A percentile compares a stretch with the other conserved stretches of the same genome.
These are phyloP conservation scores for Nicator chloris DNA, from an alignment of 2,113 vertebrate species.

Conservation along the genomic window DNA sequence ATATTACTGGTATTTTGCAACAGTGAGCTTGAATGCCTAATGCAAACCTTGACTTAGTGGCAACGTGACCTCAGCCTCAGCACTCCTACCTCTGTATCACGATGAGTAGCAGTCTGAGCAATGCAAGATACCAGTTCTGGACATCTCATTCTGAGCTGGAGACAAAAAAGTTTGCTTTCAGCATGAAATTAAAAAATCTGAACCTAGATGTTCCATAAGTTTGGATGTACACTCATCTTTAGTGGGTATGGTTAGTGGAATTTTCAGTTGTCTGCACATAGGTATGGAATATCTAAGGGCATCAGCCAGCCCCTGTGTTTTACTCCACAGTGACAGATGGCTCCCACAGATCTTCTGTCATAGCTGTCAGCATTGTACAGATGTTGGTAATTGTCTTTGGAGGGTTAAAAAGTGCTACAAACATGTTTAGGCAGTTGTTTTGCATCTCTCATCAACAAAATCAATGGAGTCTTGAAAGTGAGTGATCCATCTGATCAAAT, in stretches of 20 bases:
- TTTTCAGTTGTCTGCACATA: background rate
- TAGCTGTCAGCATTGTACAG: background rate
- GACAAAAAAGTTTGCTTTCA: background rate
- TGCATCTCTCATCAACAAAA: background rate
- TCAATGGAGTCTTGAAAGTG: background rate
- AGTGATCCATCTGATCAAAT: background rate
- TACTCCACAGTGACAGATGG: background rate
- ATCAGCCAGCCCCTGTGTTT: background rate
- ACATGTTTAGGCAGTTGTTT: background rate
- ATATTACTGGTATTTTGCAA: background rate
- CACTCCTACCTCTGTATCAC: background rate
- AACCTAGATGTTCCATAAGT: background rate
- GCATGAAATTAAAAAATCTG: background rate
- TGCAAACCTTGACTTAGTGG: background rate
- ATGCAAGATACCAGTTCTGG: background rate
- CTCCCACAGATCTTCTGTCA: background rate
- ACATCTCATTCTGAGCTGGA: background rate
- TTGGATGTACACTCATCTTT: background rate
- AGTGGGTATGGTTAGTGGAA: background rate
- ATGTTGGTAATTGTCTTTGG: background rate
- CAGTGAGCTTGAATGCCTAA: background rate
- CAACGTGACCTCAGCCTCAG: background rate
- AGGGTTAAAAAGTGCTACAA: background rate
- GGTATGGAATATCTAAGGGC: background rate
- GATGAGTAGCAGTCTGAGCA: background rate